These are phyloP conservation scores for Himantopus leucocephalus DNA, from an alignment of 2,113 vertebrate species.

Conservation along the genomic window DNA sequence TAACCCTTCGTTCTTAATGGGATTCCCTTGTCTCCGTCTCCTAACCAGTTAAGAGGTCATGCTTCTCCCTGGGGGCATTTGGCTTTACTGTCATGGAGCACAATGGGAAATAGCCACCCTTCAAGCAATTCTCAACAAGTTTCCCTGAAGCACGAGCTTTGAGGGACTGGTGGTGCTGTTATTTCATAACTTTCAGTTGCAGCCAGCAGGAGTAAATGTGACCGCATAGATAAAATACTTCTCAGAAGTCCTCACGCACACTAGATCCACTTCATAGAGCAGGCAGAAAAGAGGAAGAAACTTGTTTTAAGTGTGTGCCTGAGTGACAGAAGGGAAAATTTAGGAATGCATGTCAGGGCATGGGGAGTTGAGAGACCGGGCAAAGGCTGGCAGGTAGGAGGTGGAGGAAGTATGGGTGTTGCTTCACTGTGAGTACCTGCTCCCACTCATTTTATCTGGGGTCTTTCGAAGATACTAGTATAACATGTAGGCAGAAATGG, in stretches of 20 bases:
- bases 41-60: background rate
- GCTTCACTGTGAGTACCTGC: background rate
- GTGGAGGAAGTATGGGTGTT: background rate
- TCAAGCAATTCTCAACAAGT: background rate
- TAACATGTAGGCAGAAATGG: background rate
- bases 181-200: background rate
- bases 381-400: background rate
- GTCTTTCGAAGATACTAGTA: background rate
- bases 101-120: background rate
- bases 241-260: background rate
- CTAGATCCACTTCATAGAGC: background rate
- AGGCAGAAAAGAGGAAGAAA: background rate
- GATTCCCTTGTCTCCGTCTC: background rate
- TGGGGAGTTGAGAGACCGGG: background rate
- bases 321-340: background rate
- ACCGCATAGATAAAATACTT: background rate
- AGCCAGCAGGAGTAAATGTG: background rate
- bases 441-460: background rate
- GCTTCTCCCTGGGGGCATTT: background rate
- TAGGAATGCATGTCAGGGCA: background rate
- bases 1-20: background rate
- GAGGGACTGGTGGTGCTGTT: background rate
- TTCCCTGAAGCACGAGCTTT: background rate
- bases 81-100: background rate
- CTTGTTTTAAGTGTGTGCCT: background rate